Base-by-base conservation (phyloP, 2,797 vertebrate species). In the Eulemur rubriventer region DNA sequence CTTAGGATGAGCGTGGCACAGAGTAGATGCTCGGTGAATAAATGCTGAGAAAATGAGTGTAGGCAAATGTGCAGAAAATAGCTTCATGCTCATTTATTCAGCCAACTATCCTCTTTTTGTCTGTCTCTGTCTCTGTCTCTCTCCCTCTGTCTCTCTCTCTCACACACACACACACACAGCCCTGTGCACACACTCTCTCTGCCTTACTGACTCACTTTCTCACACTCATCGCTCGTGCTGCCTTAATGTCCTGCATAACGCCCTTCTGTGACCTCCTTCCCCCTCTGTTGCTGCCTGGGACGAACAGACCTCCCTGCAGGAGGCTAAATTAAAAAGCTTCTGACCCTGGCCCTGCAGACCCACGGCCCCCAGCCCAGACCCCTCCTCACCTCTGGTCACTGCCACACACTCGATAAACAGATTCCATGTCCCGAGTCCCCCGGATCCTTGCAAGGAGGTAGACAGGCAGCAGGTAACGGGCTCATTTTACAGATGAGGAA, bases 361-460 rank as follows among this genome's bases (percentile, higher is more conserved):
- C 46, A 13, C 0, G 18, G 4, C 38, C 26, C 46, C 61, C 69
- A 48, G 43, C 4, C n/a, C 57, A 14, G 72, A 28, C 2, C 0
- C 2, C 8, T 7, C 17, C 52, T 81, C 35, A 14, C 4, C n/a
- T 38, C 76, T 55, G 52, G 41, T 41, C 83, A 18, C n/a, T 55
- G 28, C 12, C 17, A n/a, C 55, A 6, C 12, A 22, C 11, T 16
- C 38, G 0, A 0, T 12, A 18, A 83, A 85, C 16, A 28, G 20
- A 63, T 11, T 52, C 28, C 48, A 0, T 1, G 2, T 46, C 38
- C 41, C 5, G 1, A 35, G 50, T 18, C 41, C 73, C 38, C 65
- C 12, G n/a, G 57, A 48, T 43, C 61, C 80, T 76, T 9, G 10
- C 6, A 14, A 9, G 18, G 41, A 65, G 57, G 35, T 2, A 26